These are phyloP conservation scores for Poecilus cupreus DNA, from an alignment of 2,888 invertebrate genomes.

Conservation along the genomic window DNA sequence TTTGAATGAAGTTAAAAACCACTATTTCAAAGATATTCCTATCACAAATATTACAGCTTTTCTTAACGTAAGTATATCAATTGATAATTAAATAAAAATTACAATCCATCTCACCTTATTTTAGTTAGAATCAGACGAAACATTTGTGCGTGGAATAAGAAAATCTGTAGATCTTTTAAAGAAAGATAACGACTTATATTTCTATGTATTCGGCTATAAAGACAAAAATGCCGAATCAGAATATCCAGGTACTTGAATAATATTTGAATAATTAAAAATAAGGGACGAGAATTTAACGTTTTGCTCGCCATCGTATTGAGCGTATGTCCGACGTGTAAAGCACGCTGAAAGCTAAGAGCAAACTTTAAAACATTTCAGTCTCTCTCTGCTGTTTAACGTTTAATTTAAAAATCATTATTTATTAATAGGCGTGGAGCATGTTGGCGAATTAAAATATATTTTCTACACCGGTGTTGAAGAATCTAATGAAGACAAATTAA, in stretches of 20 bases:
- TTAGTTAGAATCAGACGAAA: slow-evolving; percentile 26
- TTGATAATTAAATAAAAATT: background rate
- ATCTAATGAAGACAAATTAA: background rate
- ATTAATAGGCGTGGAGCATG: background rate
- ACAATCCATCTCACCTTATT: background rate
- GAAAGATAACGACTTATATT: slow-evolving; percentile 32
- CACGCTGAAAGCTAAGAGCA: too few species aligned
- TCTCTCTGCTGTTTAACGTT: too few species aligned
- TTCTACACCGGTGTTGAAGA: slow-evolving; percentile 6
- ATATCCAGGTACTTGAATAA: slow-evolving; percentile 4
- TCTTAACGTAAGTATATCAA: slow-evolving; percentile 3
- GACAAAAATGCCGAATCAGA: background rate
- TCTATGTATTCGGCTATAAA: slow-evolving; percentile 42
- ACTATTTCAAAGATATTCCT: slow-evolving; percentile 11
- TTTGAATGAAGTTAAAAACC: background rate
- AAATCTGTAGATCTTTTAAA: slow-evolving; percentile 35
- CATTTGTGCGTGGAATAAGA: slow-evolving; percentile 30
- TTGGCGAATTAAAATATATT: slow-evolving; percentile 24
- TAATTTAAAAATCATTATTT: background rate
- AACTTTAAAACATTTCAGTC: too few species aligned
- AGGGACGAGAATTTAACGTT: too few species aligned
- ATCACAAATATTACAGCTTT: slow-evolving; percentile 11
- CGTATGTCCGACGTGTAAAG: too few species aligned
- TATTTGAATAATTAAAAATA: background rate
- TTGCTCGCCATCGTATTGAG: too few species aligned